Evolutionary conservation across 2,888 invertebrate genomes (phyloP).

Genomic region (Scotopteryx bipunctaria): DNA sequence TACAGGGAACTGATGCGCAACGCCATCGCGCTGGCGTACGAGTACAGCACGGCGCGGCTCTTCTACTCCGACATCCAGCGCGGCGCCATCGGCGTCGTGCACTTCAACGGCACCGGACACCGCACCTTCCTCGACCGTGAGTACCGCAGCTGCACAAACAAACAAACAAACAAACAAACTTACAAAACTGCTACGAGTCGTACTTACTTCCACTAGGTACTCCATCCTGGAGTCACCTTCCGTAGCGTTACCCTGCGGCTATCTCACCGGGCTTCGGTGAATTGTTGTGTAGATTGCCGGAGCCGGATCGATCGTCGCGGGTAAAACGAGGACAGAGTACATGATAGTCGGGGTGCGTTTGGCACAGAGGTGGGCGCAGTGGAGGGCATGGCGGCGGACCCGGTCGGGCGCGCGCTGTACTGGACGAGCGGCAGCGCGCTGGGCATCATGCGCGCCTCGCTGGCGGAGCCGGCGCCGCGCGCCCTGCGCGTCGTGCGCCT

Average conservation of each 20-base stretch:
- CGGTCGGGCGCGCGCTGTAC: slow-evolving; percentile 87
- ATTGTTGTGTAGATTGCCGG: no score
- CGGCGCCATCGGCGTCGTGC: slow-evolving; percentile 91
- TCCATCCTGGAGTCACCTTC: no score
- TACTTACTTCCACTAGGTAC: no score
- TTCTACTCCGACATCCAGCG: slow-evolving; percentile 96
- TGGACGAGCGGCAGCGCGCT: slow-evolving; percentile 94
- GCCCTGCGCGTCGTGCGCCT: slow-evolving; percentile 85
- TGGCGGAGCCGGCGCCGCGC: slow-evolving; percentile 28
- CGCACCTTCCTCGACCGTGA: slow-evolving; percentile 86
- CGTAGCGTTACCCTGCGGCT: no score
- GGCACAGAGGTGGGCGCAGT: slow-evolving; percentile 91
- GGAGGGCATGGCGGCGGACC: slow-evolving; percentile 93
- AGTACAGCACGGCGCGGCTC: slow-evolving; percentile 86
- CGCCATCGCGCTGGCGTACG: slow-evolving; percentile 93
- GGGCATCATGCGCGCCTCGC: slow-evolving; percentile 52
- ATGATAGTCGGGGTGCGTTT: no score
- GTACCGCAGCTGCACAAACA: no score
- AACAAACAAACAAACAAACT: no score
- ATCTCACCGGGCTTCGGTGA: no score
- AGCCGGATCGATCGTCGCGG: no score
- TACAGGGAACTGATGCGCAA: slow-evolving; percentile 88
- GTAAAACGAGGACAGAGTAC: no score
- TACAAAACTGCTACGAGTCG: no score
- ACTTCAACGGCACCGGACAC: slow-evolving; percentile 91